Conservation (phyloP, 2,113 vertebrate species). For the Puffinus mauretanicus region DNA sequence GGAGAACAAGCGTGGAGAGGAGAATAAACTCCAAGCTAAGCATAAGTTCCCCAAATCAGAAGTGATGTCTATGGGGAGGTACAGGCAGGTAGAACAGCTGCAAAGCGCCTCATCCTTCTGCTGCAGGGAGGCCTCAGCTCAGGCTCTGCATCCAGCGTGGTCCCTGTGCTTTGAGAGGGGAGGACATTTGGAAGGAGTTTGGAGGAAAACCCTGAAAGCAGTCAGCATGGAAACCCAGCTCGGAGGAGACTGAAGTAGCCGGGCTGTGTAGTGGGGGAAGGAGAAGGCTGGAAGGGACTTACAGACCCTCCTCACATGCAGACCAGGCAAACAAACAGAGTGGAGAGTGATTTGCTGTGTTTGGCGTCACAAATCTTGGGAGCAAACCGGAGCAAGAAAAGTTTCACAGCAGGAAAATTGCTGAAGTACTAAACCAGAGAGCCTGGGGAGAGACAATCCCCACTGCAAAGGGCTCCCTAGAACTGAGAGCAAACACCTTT, state of each 20-base stretch:
- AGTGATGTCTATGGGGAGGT: background rate
- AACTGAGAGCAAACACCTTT: background rate
- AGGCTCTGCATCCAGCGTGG: background rate
- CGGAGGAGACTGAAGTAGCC: background rate
- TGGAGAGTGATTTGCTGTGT: background rate
- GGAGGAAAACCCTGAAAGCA: background rate
- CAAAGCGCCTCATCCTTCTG: background rate
- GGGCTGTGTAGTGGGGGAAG: background rate
- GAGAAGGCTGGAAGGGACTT: background rate
- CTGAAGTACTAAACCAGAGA: background rate
- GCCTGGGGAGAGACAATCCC: background rate
- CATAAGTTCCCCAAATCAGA: background rate
- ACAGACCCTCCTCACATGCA: background rate
- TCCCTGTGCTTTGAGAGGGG: background rate
- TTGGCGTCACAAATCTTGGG: background rate
- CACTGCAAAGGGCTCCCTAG: background rate
- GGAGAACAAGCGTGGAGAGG: background rate
- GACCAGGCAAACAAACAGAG: background rate
- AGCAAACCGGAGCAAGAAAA: background rate
- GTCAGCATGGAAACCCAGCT: background rate
- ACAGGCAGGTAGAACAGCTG: background rate
- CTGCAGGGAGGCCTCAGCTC: background rate
- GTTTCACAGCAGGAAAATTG: background rate
- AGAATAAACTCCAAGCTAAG: background rate
- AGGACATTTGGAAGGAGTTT: background rate